phyloP scores from a whole-genome alignment of 2,888 invertebrate species.

The Caenorhabditis sp. region DNA sequence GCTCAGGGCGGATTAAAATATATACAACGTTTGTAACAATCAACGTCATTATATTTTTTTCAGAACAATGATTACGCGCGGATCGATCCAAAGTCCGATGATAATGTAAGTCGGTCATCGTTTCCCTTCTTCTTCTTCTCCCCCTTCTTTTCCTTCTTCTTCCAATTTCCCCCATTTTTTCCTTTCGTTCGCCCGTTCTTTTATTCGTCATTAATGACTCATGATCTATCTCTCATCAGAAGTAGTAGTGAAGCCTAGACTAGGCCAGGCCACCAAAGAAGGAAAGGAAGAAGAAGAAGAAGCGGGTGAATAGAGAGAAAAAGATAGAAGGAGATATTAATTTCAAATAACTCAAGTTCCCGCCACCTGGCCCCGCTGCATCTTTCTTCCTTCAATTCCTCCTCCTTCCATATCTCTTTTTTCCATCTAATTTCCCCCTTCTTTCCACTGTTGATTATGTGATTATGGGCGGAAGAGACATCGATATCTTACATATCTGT shows the following conservation, averaged over 20 bases:
- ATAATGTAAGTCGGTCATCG: constrained; percentile 57
- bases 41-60: constrained; percentile 1
- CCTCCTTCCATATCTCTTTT: constrained; percentile 16
- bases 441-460: constrained; percentile 50
- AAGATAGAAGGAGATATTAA: background rate
- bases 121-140: background rate
- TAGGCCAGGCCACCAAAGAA: background rate
- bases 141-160: background rate
- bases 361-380: constrained; percentile 1
- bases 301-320: background rate
- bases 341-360: constrained; percentile 6
- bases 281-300: background rate
- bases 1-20: background rate
- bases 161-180: background rate
- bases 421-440: constrained; percentile 25
- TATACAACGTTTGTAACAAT: too few species aligned
- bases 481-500: background rate
- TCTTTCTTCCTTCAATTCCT: constrained; percentile 5
- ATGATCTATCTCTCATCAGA: constrained; percentile 12
- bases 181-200: constrained; percentile 24
- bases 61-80: constrained; percentile 54
- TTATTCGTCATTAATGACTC: constrained; percentile 41
- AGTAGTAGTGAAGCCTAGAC: background rate
- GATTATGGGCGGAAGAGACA: constrained; percentile 46
- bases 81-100: constrained; percentile 35